Evolutionary conservation across 2,797 vertebrate genomes (phyloP), one percentile per base, ranked within the genome.

Genomic region (Poliocrania exsul): DNA sequence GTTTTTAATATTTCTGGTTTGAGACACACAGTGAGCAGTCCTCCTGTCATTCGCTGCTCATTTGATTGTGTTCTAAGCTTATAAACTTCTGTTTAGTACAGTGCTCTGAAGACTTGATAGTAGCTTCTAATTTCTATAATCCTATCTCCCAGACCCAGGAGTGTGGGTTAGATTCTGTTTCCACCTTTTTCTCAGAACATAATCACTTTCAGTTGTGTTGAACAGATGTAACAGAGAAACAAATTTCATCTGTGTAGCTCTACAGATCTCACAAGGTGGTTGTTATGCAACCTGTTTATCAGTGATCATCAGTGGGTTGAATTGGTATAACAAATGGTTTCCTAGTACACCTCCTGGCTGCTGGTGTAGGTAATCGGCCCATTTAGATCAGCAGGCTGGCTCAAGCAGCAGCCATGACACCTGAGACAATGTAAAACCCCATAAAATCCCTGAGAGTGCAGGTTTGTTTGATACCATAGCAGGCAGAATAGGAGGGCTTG

Each of bases 41-140:
- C 57, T 38, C 5, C 24, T 49, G 31, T 38, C 16, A 2, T 29
- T 78, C 49, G 51, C 16, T 74, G 13, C 70, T 79, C 42, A 10
- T 79, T 81, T 72, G 19, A 37, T 71, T 79, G 66, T 75, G 35
- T 70, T 19, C 2, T 38, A 47, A 74, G 26, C 79, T 83, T 64
- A 25, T 9, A 78, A 82, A 91, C 35, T 84, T 77, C 42, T 61
- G 10, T 56, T 92, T 50, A 53, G 28, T 53, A 38, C 40, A 49
- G 78, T 60, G 64, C 72, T 91, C 92, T 82, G 53, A 84, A 91
- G 93, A 47, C 73, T 70, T 74, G 21, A 71, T 79, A 42, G 86
- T 31, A 88, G 57, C 53, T 92, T 56, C 31, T 80, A 60, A 92
- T 67, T 85, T 44, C 67, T 64, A 3, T 71, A 93, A 80, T 93